Conservation (phyloP, 1,140 invertebrate genomes). For the Drosophila malerkotliana region DNA sequence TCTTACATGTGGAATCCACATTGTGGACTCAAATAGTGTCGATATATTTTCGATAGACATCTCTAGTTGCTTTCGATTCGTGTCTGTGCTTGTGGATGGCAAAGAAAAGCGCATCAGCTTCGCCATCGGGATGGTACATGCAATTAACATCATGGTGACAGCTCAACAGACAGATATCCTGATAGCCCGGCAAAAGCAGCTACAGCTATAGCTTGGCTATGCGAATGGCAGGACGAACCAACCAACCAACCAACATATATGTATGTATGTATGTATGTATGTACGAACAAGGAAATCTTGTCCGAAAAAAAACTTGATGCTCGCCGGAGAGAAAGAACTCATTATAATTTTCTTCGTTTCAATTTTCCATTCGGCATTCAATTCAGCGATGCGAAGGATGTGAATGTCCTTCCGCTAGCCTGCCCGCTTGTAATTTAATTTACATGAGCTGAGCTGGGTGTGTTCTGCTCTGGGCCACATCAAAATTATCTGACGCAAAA, state of each 20-base stretch:
- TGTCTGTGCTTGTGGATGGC: conserved; percentile 18
- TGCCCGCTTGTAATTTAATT: conserved; percentile 64
- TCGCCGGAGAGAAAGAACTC: conserved; percentile 54
- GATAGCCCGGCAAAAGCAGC: conserved; percentile 23
- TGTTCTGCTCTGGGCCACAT: conserved; percentile 31
- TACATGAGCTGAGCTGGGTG: conserved; percentile 52
- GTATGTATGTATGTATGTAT: not conserved
- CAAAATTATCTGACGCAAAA: conserved; percentile 58
- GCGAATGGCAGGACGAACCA: conserved; percentile 13
- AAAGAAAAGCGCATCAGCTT: conserved; percentile 60
- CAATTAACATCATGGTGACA: conserved; percentile 70
- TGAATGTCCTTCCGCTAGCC: conserved; percentile 24
- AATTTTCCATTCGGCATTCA: conserved; percentile 69
- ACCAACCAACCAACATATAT: not conserved
- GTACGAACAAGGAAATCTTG: not conserved
- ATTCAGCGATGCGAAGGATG: conserved; percentile 46
- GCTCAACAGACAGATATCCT: conserved; percentile 43
- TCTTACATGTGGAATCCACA: not conserved
- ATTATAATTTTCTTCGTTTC: conserved; percentile 74
- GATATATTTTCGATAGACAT: not conserved
- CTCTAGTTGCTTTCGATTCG: not conserved
- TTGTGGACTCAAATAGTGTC: not conserved
- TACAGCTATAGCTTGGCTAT: conserved; percentile 11
- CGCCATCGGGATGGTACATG: conserved; percentile 63
- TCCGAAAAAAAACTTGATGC: conserved; percentile 45